A percentile compares a stretch with the other conserved stretches of the same genome.
phyloP scores from a whole-genome alignment of 2,888 invertebrate species.

The Bembecia ichneumoniformis region DNA sequence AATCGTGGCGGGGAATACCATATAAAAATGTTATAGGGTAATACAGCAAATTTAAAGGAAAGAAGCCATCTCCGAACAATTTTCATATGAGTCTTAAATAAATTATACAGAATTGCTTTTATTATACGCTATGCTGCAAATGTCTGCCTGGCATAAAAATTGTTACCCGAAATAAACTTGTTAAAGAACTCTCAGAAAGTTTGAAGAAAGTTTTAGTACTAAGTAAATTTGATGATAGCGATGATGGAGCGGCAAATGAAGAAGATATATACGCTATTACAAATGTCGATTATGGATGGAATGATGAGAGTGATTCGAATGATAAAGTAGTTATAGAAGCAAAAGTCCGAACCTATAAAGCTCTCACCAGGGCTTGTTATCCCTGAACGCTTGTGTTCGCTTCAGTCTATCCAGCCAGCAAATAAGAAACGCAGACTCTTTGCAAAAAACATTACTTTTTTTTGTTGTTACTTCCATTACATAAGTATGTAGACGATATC shows the following conservation, averaged over 20 bases:
- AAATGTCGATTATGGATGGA: conserved; percentile 26
- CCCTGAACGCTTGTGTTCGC: conserved; percentile 71
- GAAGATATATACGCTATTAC: conserved; percentile 2
- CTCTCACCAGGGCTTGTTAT: conserved; percentile 74
- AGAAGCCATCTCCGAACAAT: too few relatives aligned
- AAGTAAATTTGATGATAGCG: conserved; percentile 18
- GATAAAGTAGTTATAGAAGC: conserved; percentile 52
- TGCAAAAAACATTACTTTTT: conserved; percentile 66
- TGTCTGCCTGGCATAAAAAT: background rate
- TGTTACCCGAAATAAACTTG: too few relatives aligned
- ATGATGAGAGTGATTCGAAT: conserved; percentile 34
- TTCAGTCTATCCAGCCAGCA: conserved; percentile 71
- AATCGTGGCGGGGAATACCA: too few relatives aligned
- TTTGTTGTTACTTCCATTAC: conserved; percentile 28
- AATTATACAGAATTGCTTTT: too few relatives aligned
- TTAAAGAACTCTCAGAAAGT: too few relatives aligned
- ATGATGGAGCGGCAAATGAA: conserved; percentile 10
- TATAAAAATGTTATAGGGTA: too few relatives aligned
- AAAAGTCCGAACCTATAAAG: conserved; percentile 70
- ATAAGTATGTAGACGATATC: conserved; percentile 21
- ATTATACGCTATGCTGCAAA: background rate
- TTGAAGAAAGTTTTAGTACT: too few relatives aligned
- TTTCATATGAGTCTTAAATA: too few relatives aligned
- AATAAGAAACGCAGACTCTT: conserved; percentile 69
- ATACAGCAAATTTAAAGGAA: too few relatives aligned